A percentile compares a stretch with the other conserved stretches of the same genome.
phyloP scores from a whole-genome alignment of 2,113 vertebrate genomes.

The Mormyrus lacerda region DNA sequence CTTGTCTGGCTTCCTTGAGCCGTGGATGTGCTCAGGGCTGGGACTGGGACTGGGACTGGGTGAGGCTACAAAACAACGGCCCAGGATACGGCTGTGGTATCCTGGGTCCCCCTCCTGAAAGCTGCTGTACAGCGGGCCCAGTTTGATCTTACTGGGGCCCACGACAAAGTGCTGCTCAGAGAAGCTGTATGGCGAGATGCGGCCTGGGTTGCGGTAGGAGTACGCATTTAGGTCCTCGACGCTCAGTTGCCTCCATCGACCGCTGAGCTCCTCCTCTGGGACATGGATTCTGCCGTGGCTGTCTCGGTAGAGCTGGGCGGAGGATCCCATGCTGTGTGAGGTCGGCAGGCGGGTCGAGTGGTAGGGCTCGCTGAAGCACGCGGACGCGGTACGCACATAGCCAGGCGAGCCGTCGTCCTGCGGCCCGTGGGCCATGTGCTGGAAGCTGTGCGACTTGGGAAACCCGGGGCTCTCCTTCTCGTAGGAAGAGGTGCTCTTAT shows the following conservation, averaged over 20 bases:
- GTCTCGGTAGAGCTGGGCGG: constrained; percentile 68
- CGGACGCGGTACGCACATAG: constrained; percentile 69
- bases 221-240: constrained; percentile 81
- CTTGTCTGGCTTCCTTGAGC: constrained; percentile 65
- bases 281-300: constrained; percentile 65
- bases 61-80: constrained; percentile 68
- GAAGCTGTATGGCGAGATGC: constrained; percentile 73
- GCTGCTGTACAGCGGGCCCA: constrained; percentile 76
- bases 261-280: constrained; percentile 65
- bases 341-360: constrained; percentile 69
- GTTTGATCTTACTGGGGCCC: constrained; percentile 65
- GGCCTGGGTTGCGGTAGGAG: constrained; percentile 64
- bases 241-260: constrained; percentile 77
- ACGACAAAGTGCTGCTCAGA: constrained; percentile 69
- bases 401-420: constrained; percentile 63
- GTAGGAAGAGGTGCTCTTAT: constrained; percentile 64
- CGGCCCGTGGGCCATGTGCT: constrained; percentile 67
- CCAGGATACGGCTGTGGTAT: constrained; percentile 69
- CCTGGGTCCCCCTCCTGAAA: constrained; percentile 83
- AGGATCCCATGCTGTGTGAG: constrained; percentile 62
- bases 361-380: constrained; percentile 75
- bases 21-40: constrained; percentile 70
- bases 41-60: constrained; percentile 57
- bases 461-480: constrained; percentile 68
- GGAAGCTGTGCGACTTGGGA: constrained; percentile 64